These are phyloP conservation scores for Coptotermes formosanus DNA, from an alignment of 1,140 invertebrate genomes.

Conservation along the genomic window DNA sequence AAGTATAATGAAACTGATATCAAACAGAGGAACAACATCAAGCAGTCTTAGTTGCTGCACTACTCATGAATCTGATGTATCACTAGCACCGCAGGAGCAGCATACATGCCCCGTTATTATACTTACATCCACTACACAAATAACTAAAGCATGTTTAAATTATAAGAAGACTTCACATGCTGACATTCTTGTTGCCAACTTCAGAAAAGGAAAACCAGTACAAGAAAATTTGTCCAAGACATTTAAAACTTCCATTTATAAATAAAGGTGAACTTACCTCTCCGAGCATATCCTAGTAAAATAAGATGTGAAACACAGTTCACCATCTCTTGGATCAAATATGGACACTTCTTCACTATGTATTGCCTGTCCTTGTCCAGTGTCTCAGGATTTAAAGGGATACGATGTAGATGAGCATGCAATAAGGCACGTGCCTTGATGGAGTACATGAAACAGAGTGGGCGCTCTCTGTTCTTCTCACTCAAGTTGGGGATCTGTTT, in stretches of 20 bases:
- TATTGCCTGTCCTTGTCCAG: conserved; percentile 84
- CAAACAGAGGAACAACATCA: too few relatives aligned
- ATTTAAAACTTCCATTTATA: too few relatives aligned
- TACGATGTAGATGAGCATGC: conserved; percentile 88
- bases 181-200: too few relatives aligned
- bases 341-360: conserved; percentile 89
- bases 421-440: conserved; percentile 93
- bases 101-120: too few relatives aligned
- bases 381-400: conserved; percentile 75
- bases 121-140: too few relatives aligned
- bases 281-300: conserved; percentile 83
- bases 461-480: conserved; percentile 94
- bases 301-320: conserved; percentile 92
- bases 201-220: background rate
- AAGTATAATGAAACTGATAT: too few relatives aligned
- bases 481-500: conserved; percentile 85
- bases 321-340: conserved; percentile 97
- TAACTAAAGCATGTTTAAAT: too few relatives aligned
- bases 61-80: too few relatives aligned
- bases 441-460: conserved; percentile 91
- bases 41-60: too few relatives aligned
- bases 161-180: too few relatives aligned
- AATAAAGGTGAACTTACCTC: conserved; percentile 61
- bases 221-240: too few relatives aligned
- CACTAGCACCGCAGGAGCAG: too few relatives aligned